Conservation (phyloP, 2,113 vertebrate genomes). For the Sebastes schlegelii region DNA sequence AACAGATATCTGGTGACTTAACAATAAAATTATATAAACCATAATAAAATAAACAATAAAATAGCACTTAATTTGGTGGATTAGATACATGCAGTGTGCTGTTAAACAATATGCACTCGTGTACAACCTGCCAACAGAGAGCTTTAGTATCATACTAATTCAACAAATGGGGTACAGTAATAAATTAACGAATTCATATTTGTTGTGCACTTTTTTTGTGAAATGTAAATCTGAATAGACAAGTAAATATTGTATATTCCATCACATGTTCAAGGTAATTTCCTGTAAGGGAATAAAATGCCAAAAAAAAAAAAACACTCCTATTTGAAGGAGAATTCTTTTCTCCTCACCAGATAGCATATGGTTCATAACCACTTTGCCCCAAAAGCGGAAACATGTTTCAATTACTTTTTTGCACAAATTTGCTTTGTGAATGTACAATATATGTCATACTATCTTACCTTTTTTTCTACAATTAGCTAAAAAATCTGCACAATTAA, state of each 20-base stretch:
- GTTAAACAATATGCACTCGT: background rate
- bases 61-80: too few relatives aligned
- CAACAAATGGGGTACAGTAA: background rate
- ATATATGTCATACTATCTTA: background rate
- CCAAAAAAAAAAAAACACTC: background rate
- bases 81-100: background rate
- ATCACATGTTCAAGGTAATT: background rate
- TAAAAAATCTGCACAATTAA: background rate
- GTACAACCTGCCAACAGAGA: background rate
- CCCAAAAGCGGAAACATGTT: background rate
- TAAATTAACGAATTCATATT: background rate
- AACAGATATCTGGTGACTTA: too few relatives aligned
- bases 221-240: background rate
- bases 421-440: background rate
- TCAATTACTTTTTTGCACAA: too few relatives aligned
- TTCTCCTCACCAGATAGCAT: background rate
- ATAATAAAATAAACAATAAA: background rate
- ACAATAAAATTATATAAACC: too few relatives aligned
- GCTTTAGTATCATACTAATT: background rate
- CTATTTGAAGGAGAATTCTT: background rate
- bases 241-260: background rate
- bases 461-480: background rate
- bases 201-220: background rate
- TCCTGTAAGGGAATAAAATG: background rate
- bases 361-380: background rate